These are phyloP conservation scores for Stomatorhinus walkeri DNA, from an alignment of 2,797 vertebrate genomes.

Conservation along the genomic window DNA sequence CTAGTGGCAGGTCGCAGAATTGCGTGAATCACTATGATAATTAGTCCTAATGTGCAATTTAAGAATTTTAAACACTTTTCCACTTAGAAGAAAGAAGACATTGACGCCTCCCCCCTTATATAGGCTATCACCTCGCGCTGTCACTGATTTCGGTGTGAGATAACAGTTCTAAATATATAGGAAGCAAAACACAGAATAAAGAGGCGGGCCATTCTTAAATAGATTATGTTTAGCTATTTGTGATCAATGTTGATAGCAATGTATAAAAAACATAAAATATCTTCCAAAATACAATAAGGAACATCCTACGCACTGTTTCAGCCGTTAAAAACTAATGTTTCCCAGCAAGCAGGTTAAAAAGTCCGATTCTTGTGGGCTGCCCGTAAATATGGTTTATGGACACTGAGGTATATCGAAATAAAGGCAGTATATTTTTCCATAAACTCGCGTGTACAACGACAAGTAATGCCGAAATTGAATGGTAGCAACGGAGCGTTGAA, in stretches of 20 bases:
- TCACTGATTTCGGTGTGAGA: not conserved
- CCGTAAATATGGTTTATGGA: not conserved
- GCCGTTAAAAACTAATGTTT: not conserved
- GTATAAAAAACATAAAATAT: not conserved
- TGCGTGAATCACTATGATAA: not conserved
- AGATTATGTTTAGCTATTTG: not conserved
- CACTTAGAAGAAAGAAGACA: not conserved
- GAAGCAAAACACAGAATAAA: not conserved
- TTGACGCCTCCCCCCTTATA: not conserved
- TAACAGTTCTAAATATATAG: not conserved
- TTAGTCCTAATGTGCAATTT: not conserved
- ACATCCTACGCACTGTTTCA: not conserved
- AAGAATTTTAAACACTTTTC: not conserved
- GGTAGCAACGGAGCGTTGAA: not conserved
- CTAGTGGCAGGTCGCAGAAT: not conserved
- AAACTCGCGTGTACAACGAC: not conserved
- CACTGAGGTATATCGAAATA: not conserved
- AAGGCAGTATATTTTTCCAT: slow-evolving; percentile 1
- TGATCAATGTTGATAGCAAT: not conserved
- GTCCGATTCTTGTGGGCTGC: not conserved
- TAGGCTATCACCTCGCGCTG: not conserved
- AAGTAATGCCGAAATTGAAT: not conserved
- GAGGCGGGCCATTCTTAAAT: not conserved
- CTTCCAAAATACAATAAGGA: not conserved
- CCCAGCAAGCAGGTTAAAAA: not conserved